phyloP scores from a whole-genome alignment of 2,113 vertebrate species.

The Sphaerodactylus townsendi region DNA sequence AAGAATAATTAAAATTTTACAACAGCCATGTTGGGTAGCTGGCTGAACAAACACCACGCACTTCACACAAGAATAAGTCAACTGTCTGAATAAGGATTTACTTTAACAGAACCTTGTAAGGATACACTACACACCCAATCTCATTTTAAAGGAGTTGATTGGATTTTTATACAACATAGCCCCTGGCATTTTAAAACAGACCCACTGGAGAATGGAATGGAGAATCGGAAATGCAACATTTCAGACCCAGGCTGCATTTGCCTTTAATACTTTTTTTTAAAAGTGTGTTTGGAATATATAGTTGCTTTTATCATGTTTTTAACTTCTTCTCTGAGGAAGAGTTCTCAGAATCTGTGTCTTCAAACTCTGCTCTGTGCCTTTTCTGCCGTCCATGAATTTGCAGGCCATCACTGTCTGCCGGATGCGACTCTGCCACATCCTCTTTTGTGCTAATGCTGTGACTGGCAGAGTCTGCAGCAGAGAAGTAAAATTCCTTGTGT shows the following conservation, averaged over 20 bases:
- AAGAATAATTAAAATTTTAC: conserved; percentile 49
- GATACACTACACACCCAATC: conserved; percentile 70
- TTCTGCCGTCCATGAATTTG: conserved; percentile 80
- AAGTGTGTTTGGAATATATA: conserved; percentile 54
- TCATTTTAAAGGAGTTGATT: conserved; percentile 66
- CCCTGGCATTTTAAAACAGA: conserved; percentile 70
- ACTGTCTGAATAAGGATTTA: conserved; percentile 71
- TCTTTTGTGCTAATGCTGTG: conserved; percentile 70
- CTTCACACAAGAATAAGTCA: conserved; percentile 68
- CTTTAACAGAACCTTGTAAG: conserved; percentile 72
- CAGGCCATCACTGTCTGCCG: conserved; percentile 59
- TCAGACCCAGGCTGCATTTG: conserved; percentile 77
- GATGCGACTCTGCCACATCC: conserved; percentile 65
- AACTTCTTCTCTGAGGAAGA: conserved; percentile 92
- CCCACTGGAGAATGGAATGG: conserved; percentile 73
- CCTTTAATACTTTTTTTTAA: conserved; percentile 76
- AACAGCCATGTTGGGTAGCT: conserved; percentile 49
- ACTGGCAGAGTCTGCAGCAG: conserved; percentile 75
- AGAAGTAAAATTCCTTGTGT: conserved; percentile 76
- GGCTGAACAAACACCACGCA: conserved; percentile 67
- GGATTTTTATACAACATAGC: conserved; percentile 73
- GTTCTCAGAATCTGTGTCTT: conserved; percentile 81
- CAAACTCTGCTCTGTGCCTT: conserved; percentile 85
- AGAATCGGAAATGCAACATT: conserved; percentile 71
- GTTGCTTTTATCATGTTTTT: conserved; percentile 85